phyloP scores from a whole-genome alignment of 2,113 vertebrate species.

The Takifugu bimaculatus region DNA sequence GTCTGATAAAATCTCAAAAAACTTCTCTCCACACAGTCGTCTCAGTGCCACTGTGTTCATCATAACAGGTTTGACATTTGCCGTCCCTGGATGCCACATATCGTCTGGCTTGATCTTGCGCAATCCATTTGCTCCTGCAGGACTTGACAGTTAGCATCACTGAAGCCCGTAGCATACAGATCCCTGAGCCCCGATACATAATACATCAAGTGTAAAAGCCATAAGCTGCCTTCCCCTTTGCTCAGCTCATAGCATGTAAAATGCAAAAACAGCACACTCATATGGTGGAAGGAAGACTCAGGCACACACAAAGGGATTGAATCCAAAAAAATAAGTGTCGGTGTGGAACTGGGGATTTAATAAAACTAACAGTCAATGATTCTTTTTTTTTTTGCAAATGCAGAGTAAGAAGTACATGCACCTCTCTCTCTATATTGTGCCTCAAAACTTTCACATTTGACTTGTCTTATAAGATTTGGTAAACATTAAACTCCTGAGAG shows the following conservation, averaged over 20 bases:
- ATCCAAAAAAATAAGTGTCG: not conserved
- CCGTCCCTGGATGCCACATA: conserved; percentile 31
- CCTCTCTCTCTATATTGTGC: too few relatives aligned
- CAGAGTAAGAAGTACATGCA: too few relatives aligned
- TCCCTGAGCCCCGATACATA: conserved; percentile 39
- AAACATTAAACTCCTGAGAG: too few relatives aligned
- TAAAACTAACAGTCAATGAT: too few relatives aligned
- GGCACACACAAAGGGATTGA: not conserved
- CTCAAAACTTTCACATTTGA: too few relatives aligned
- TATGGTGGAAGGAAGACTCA: not conserved
- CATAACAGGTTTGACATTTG: conserved; percentile 19
- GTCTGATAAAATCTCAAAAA: too few relatives aligned
- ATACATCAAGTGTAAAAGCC: conserved; percentile 49
- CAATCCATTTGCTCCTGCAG: conserved; percentile 40
- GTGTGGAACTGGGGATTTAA: not conserved
- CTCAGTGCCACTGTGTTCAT: conserved; percentile 17
- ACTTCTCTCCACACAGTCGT: not conserved
- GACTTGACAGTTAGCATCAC: conserved; percentile 42
- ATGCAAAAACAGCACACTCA: conserved; percentile 5
- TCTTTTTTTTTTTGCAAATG: too few relatives aligned
- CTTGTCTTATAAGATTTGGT: too few relatives aligned
- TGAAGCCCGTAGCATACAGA: conserved; percentile 24
- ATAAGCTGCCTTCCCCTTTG: conserved; percentile 28
- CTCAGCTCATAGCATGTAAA: conserved; percentile 3
- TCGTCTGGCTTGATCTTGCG: conserved; percentile 30